Conservation (phyloP, 2,797 vertebrate species). For the Chanos chanos region DNA sequence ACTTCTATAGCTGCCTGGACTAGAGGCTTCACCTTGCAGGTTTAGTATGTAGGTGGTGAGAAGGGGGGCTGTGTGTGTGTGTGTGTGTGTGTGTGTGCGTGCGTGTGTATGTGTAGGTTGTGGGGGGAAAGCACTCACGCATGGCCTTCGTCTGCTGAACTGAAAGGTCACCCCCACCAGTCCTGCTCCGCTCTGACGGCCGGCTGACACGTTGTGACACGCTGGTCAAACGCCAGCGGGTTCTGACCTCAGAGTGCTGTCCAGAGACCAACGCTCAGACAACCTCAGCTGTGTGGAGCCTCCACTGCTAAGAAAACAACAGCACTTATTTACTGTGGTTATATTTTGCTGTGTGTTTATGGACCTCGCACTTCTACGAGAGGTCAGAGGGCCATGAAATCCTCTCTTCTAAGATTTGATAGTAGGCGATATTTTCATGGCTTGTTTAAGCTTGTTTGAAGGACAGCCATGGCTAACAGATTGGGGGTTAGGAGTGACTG, state of each 20-base stretch:
- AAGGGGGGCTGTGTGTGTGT: conserved; percentile 34
- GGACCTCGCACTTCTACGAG: neutral
- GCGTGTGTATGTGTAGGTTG: conserved; percentile 55
- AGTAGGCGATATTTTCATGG: neutral
- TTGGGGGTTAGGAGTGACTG: conserved; percentile 14
- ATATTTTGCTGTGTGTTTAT: neutral
- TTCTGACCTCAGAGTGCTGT: conserved; percentile 68
- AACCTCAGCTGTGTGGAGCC: conserved; percentile 20
- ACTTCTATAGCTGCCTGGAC: conserved; percentile 45
- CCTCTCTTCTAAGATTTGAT: too few relatives aligned
- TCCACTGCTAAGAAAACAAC: neutral
- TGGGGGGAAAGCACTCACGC: conserved; percentile 65
- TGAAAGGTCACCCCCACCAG: conserved; percentile 73
- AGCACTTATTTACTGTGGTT: neutral
- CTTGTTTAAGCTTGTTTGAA: neutral
- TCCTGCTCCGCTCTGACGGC: conserved; percentile 69
- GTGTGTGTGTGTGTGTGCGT: neutral
- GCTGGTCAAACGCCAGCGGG: conserved; percentile 65
- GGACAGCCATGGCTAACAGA: conserved; percentile 8
- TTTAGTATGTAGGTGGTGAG: conserved; percentile 63
- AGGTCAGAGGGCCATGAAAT: too few relatives aligned
- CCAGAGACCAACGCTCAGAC: conserved; percentile 50
- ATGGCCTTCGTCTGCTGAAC: conserved; percentile 62
- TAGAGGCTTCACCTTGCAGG: conserved; percentile 43
- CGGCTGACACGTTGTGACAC: conserved; percentile 85